Conservation (phyloP, 2,888 invertebrate species). For the Dynastes tityus region DNA sequence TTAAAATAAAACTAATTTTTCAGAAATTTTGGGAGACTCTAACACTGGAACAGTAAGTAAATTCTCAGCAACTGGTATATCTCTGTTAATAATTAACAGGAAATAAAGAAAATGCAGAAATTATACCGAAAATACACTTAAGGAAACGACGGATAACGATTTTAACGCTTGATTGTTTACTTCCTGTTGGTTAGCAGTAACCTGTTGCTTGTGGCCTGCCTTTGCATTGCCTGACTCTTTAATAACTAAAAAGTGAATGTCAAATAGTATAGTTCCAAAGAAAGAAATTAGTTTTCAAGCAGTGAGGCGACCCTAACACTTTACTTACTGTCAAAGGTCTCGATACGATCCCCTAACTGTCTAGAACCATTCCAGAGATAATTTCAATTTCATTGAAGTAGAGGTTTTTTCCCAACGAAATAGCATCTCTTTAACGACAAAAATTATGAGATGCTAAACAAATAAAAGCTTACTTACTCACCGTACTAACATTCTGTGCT, state of each 20-base stretch:
- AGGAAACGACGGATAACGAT: too few species aligned
- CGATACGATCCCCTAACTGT: not conserved
- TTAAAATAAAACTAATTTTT: slow-evolving; percentile 32
- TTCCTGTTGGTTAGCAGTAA: slow-evolving; percentile 15
- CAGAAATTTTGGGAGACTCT: slow-evolving; percentile 32
- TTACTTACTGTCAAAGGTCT: slow-evolving; percentile 21
- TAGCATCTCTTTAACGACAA: too few species aligned
- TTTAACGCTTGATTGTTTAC: not conserved
- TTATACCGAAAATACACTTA: too few species aligned
- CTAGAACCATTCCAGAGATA: not conserved
- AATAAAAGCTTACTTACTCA: too few species aligned
- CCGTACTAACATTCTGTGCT: too few species aligned
- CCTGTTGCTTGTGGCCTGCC: slow-evolving; percentile 31
- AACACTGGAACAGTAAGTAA: slow-evolving; percentile 36
- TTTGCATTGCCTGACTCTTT: slow-evolving; percentile 10
- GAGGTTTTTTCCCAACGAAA: too few species aligned
- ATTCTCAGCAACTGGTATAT: slow-evolving; percentile 25
- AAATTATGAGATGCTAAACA: too few species aligned
- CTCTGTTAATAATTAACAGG: slow-evolving; percentile 22
- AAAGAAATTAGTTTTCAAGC: not conserved
- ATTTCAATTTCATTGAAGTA: too few species aligned
- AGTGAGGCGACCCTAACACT: not conserved
- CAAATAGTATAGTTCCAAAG: not conserved
- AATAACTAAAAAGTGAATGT: not conserved
- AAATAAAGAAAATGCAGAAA: slow-evolving; percentile 1